Base-by-base conservation (phyloP, 1,140 invertebrate genomes). In the Papilio polytes region DNA sequence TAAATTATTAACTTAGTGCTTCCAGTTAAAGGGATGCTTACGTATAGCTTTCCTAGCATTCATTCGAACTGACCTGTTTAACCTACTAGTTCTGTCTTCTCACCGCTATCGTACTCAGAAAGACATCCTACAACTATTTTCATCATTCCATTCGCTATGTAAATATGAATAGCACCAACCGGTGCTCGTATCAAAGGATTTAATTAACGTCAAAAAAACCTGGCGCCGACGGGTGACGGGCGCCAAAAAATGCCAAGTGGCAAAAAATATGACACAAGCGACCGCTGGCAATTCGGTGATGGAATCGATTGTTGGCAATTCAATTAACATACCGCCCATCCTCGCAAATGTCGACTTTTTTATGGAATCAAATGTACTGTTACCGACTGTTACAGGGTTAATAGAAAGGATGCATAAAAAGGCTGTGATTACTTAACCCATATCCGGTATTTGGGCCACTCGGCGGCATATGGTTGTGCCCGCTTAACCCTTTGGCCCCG, bases 401-500 rank as follows among this genome's bases (percentile, higher is more conserved):
- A 91, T 91, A 85, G 85, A 87, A 80, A 88, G 89, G 89, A 91
- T 86, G 85, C 84, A 89, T 84, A 91, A 91, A 94, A 93, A 90
- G 82, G 82, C 90, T 86, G 88, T 94, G 94, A 95, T 95, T 95
- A 93, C 82, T 93, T 94, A 94, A 94, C 92, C 94, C 90, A 91
- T 94, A 95, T 94, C 94, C 94, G 90, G 86, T 87, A 89, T 87
- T 88, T 89, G 86, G 87, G 88, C 82, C 87, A 83, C 76, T 78
- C 74, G 83, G 56, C 63, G 81, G 83, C 94, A 95, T 94, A 93
- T 95, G 93, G 88, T 85, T 94, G 92, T 94, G 92, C 87, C 85
- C 88, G 70, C 84, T 73, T 94, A 95, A 95, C 94, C 94, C 94
- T 95, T 95, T 95, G 91, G 90, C 92, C 93, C 92, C 92, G 92